Conservation (phyloP, 2,113 vertebrate genomes). For the Falcunculus frontatus region DNA sequence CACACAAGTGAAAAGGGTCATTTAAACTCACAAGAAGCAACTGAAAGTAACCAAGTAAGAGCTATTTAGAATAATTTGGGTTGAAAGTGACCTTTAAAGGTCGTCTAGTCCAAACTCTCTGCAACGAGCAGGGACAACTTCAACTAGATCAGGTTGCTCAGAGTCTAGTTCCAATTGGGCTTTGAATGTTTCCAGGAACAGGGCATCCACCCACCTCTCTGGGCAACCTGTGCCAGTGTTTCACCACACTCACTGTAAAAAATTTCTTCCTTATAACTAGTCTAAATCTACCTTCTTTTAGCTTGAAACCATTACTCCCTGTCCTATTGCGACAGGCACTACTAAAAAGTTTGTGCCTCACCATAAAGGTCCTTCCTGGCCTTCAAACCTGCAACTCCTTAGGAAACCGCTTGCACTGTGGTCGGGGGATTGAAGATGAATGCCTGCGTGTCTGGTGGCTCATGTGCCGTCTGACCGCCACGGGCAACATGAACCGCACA, state of each 20-base stretch:
- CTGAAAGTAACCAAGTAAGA: not conserved
- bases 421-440: accelerated
- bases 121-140: not conserved
- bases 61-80: not conserved
- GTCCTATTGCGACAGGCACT: not conserved
- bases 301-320: not conserved
- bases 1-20: not conserved
- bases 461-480: accelerated
- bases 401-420: accelerated
- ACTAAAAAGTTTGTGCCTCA: not conserved
- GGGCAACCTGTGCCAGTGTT: not conserved
- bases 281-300: not conserved
- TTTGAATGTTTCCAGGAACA: not conserved
- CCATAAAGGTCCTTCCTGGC: not conserved
- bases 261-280: not conserved
- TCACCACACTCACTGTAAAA: not conserved
- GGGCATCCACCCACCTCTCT: not conserved
- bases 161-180: not conserved
- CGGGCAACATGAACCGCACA: not conserved
- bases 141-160: not conserved
- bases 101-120: not conserved
- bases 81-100: not conserved
- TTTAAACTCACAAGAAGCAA: not conserved
- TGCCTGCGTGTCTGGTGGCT: accelerated
- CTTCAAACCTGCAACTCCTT: not conserved